Conservation (phyloP, 2,797 vertebrate species). For the Hydrocynus forskahlii region DNA sequence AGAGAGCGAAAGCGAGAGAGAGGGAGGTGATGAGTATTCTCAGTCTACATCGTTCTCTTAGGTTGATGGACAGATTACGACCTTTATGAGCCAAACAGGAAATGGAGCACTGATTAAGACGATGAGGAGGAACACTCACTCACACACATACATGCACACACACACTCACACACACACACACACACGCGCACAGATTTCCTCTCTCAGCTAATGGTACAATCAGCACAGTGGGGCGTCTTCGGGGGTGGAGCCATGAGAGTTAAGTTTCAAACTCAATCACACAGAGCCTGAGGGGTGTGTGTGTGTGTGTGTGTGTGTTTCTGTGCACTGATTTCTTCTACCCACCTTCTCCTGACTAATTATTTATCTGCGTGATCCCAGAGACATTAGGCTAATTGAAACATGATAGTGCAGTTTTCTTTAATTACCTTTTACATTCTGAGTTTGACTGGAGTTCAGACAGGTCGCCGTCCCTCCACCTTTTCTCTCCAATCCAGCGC, state of each 20-base stretch:
- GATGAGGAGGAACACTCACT: constrained; percentile 67
- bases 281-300: constrained; percentile 41
- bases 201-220: constrained; percentile 42
- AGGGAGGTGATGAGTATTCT: constrained; percentile 49
- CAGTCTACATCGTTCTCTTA: constrained; percentile 57
- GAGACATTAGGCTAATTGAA: constrained; percentile 36
- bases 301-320: background rate
- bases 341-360: constrained; percentile 51
- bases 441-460: constrained; percentile 5
- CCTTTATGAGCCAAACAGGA: constrained; percentile 71
- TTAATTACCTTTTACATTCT: constrained; percentile 42
- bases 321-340: constrained; percentile 39
- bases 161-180: constrained; percentile 33
- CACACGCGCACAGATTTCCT: constrained; percentile 27
- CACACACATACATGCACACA: constrained; percentile 31
- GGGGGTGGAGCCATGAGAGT: constrained; percentile 46
- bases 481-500: background rate
- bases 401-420: constrained; percentile 45
- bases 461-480: background rate
- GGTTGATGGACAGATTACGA: constrained; percentile 75
- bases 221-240: constrained; percentile 50
- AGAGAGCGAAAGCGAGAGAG: constrained; percentile 8
- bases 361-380: constrained; percentile 48
- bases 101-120: constrained; percentile 75
- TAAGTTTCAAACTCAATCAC: constrained; percentile 56